A percentile compares a stretch with the other conserved stretches of the same genome.
Evolutionary conservation across 2,888 invertebrate species (phyloP).

Genomic region (Podotricha telesiphe): DNA sequence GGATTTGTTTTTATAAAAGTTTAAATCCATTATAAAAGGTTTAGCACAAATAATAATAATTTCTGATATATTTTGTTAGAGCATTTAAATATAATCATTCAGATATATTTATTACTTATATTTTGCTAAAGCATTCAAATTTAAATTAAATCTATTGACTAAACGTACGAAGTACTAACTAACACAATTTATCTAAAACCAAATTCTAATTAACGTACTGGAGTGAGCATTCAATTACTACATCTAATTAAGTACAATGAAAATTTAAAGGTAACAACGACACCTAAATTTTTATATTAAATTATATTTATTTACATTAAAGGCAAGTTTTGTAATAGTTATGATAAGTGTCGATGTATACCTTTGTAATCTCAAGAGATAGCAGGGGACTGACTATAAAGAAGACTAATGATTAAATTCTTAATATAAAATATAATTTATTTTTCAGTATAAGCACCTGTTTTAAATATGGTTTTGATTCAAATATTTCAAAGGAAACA

Average conservation of each 20-base stretch:
- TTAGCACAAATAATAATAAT: not conserved
- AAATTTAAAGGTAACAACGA: conserved; percentile 18
- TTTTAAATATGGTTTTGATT: not conserved
- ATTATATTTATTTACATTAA: conserved; percentile 39
- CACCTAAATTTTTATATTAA: conserved; percentile 20
- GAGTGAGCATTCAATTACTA: conserved; percentile 25
- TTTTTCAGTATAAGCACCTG: too few relatives aligned
- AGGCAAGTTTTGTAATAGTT: conserved; percentile 40
- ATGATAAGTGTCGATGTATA: not conserved
- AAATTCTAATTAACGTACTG: conserved; percentile 50
- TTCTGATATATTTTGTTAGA: conserved; percentile 13
- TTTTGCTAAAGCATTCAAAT: conserved; percentile 3
- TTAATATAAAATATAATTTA: too few relatives aligned
- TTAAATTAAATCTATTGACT: conserved; percentile 36
- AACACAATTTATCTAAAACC: conserved; percentile 39
- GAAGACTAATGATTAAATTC: too few relatives aligned
- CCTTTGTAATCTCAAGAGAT: conserved; percentile 11
- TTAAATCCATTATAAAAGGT: not conserved
- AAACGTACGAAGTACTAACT: conserved; percentile 20
- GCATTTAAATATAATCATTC: conserved; percentile 13
- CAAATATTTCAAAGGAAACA: not conserved
- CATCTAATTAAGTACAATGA: conserved; percentile 14
- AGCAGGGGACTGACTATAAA: conserved; percentile 5
- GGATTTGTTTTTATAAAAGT: not conserved
- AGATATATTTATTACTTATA: conserved; percentile 1